A percentile compares a stretch with the other conserved stretches of the same genome.
Conservation (phyloP, 2,888 invertebrate genomes). For the Pocota personata region DNA sequence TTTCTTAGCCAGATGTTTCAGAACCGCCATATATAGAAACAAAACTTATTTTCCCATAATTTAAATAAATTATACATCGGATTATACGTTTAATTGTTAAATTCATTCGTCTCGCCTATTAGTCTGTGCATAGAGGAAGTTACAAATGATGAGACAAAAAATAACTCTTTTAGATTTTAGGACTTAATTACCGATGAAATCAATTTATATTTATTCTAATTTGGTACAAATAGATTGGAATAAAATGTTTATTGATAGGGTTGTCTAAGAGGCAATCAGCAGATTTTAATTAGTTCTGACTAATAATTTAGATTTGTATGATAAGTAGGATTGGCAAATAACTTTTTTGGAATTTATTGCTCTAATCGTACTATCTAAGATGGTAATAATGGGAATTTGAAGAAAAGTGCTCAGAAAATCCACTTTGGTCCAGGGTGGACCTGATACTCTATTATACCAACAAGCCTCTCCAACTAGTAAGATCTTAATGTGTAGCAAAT, state of each 20-base stretch:
- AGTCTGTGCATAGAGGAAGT: neutral
- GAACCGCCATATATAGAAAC: neutral
- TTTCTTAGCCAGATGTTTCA: conserved; percentile 12
- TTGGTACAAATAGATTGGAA: neutral
- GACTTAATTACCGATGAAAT: neutral
- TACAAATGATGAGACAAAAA: neutral
- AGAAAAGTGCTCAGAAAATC: no score
- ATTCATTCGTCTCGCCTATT: conserved; percentile 1
- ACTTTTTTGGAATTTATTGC: no score
- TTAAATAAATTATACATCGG: conserved; percentile 16
- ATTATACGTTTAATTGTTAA: conserved; percentile 13
- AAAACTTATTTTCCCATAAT: conserved; percentile 18
- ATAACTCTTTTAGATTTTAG: neutral
- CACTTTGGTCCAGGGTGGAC: no score
- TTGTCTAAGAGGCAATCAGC: neutral
- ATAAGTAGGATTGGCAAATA: no score
- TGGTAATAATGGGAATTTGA: no score
- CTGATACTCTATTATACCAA: no score
- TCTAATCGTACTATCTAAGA: no score
- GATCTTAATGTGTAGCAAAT: no score
- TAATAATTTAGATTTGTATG: neutral
- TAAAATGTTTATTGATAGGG: neutral
- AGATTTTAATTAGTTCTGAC: neutral
- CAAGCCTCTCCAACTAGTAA: no score
- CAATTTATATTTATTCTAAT: neutral